Percentiles rank a stretch among this genome's conserved stretches.
phyloP scores from a whole-genome alignment of 2,797 vertebrate genomes.

The Trematomus bernacchii region DNA sequence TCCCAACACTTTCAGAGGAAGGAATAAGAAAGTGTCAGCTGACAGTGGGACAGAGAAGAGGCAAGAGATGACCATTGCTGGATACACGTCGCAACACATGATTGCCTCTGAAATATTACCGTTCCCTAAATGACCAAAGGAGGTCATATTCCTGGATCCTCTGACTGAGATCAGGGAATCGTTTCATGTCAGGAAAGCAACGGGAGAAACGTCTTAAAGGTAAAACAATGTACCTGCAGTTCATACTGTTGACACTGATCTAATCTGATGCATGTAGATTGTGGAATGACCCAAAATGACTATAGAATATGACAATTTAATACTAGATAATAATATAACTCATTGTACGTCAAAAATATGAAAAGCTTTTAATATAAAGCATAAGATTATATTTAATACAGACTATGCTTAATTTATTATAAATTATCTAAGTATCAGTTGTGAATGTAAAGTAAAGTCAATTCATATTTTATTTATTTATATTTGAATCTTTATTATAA shows the following conservation, averaged over 20 bases:
- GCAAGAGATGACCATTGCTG: constrained; percentile 15
- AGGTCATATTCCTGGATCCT: constrained; percentile 14
- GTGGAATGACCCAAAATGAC: no score
- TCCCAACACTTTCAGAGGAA: constrained; percentile 17
- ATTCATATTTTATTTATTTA: background rate
- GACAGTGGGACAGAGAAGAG: constrained; percentile 23
- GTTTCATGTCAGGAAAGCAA: constrained; percentile 16
- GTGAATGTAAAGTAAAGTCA: background rate
- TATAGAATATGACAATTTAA: no score
- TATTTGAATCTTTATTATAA: background rate
- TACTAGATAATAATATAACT: no score
- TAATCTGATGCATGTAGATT: no score
- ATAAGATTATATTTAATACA: background rate
- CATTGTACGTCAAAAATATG: no score
- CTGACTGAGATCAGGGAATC: constrained; percentile 7
- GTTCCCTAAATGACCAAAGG: constrained; percentile 30
- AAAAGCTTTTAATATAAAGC: background rate
- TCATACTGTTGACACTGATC: background rate
- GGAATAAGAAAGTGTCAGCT: constrained; percentile 22
- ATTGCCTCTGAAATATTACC: constrained; percentile 7
- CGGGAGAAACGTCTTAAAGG: constrained; percentile 49
- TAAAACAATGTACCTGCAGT: constrained; percentile 23
- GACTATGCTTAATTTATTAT: background rate
- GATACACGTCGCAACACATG: background rate
- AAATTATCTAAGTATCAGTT: background rate